Conservation (phyloP, 2,888 invertebrate genomes). For the Ormyrus labotus region DNA sequence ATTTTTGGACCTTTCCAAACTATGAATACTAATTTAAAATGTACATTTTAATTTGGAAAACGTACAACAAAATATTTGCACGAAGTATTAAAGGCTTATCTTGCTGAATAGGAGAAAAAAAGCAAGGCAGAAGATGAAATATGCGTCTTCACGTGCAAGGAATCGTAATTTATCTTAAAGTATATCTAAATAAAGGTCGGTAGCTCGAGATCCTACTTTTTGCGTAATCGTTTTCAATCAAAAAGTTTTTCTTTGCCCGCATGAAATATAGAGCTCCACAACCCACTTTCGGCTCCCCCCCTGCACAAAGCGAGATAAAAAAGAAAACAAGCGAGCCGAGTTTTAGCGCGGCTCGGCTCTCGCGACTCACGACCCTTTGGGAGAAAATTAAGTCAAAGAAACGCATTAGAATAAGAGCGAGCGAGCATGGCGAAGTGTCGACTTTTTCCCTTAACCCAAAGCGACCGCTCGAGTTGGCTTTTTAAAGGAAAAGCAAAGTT, state of each 20-base stretch:
- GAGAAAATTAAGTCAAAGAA: conserved; percentile 50
- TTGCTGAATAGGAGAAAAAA: too few relatives aligned
- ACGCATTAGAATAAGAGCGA: conserved; percentile 44
- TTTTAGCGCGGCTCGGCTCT: neutral
- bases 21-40: too few relatives aligned
- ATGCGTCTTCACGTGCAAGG: neutral
- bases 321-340: neutral
- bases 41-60: too few relatives aligned
- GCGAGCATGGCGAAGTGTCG: conserved; percentile 9
- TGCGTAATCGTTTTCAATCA: conserved; percentile 47
- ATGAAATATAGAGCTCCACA: conserved; percentile 17
- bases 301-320: neutral
- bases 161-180: conserved; percentile 20
- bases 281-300: neutral
- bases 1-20: too few relatives aligned
- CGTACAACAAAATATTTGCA: too few relatives aligned
- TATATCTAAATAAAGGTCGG: neutral
- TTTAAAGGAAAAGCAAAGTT: conserved; percentile 51
- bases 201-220: conserved; percentile 24
- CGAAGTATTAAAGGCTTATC: too few relatives aligned
- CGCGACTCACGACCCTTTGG: conserved; percentile 12
- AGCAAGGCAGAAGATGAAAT: neutral
- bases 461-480: conserved; percentile 11
- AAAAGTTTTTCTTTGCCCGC: conserved; percentile 34
- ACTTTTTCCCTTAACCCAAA: conserved; percentile 22